Evolutionary conservation across 2,797 vertebrate genomes (phyloP), one percentile per base, ranked within the genome.

Genomic region (Gadopsis marmoratus): DNA sequence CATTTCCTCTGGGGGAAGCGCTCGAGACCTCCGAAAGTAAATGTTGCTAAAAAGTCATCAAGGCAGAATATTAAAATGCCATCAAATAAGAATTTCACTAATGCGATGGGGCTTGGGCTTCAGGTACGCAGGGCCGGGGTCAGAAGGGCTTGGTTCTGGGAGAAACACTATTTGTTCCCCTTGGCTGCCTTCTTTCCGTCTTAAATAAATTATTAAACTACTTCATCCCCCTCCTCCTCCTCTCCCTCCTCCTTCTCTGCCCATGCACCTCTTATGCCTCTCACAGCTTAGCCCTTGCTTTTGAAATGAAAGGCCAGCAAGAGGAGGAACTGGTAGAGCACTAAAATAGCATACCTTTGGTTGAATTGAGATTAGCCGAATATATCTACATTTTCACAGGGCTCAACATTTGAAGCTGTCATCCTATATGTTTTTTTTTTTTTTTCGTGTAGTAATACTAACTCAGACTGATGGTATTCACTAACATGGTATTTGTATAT

Each of bases 11-110:
- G 96, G 97, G 97, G 97, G 96, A 95, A 97, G 96, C 95, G 96
- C 96, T 94, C 93, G 95, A 99, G 97, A 99, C 97, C 97, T 96
- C 96, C 92, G 97, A 99, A 99, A 99, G 98, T 99, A 99, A 99
- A 99, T 99, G 97, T 99, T 99, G 97, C 98, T 99, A 99, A 99
- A 99, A 99, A 99, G 97, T 99, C 97, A 99, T 99, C 97, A 99
- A 99, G 97, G 97, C 97, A 99, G 98, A 99, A 99, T 99, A 99
- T 99, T 99, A 99, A 99, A 99, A 99, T 97, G 97, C 97, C 97
- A 99, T 99, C 97, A 99, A 98, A 98, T 97, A 97, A 97, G 97
- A 98, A 99, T 99, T 97, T 96, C 94, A 94, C 97, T 98, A 99
- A 99, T 98, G 97, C 96, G 97, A 97, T 97, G 95, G 93, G 95